Evolutionary conservation across 2,797 vertebrate species (phyloP).

Genomic region (Austrolebias charrua): DNA sequence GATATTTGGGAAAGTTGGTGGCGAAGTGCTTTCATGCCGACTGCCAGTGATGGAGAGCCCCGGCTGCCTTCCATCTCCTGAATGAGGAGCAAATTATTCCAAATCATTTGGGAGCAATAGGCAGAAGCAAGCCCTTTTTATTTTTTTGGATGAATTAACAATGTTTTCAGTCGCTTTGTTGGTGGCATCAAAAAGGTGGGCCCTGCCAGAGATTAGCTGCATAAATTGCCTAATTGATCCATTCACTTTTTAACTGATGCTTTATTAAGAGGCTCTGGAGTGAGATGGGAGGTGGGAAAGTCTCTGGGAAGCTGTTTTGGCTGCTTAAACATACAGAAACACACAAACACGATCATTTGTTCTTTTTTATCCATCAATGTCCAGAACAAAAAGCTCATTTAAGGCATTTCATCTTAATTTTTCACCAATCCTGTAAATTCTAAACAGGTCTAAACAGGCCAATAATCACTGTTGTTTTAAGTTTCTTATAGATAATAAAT

Average conservation of each 20-base stretch:
- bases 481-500: too few relatives aligned
- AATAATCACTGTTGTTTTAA: too few relatives aligned
- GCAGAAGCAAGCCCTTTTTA: slow-evolving; percentile 68
- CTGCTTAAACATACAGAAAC: slow-evolving; percentile 18
- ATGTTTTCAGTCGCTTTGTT: slow-evolving; percentile 79
- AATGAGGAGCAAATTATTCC: slow-evolving; percentile 80
- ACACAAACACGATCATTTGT: slow-evolving; percentile 20
- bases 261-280: slow-evolving; percentile 72
- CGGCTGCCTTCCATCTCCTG: slow-evolving; percentile 76
- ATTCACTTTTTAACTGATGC: slow-evolving; percentile 78
- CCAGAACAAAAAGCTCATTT: slow-evolving; percentile 30
- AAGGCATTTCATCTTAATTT: slow-evolving; percentile 9
- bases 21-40: slow-evolving; percentile 69
- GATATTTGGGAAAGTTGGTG: slow-evolving; percentile 80
- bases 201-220: slow-evolving; percentile 73
- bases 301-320: slow-evolving; percentile 27
- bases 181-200: slow-evolving; percentile 68
- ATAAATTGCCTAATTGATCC: slow-evolving; percentile 83
- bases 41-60: slow-evolving; percentile 75
- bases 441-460: too few relatives aligned
- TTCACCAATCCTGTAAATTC: not conserved
- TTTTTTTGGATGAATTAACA: slow-evolving; percentile 81
- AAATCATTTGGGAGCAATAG: slow-evolving; percentile 76
- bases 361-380: slow-evolving; percentile 5
- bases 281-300: slow-evolving; percentile 34